Percentiles rank a stretch among this genome's conserved stretches.
Conservation (phyloP, 2,888 invertebrate species). For the Lithophane semibrunnea region DNA sequence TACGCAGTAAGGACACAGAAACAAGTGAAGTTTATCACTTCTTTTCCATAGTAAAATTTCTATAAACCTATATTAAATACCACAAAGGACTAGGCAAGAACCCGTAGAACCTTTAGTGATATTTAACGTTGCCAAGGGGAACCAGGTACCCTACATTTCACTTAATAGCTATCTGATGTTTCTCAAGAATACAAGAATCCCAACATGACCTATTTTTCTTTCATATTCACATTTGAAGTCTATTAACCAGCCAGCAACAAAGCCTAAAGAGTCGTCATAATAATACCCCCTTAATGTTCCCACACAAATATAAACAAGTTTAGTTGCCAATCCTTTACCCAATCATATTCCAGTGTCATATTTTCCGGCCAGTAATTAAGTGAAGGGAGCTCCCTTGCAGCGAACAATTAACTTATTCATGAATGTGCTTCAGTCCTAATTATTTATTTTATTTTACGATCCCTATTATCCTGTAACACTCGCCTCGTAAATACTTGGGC, state of each 20-base stretch:
- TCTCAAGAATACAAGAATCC: slow-evolving; percentile 18
- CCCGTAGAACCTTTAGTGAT: neutral
- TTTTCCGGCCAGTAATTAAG: slow-evolving; percentile 81
- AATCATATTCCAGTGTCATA: slow-evolving; percentile 76
- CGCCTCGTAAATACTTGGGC: slow-evolving; percentile 85
- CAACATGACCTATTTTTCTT: neutral
- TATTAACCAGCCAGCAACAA: slow-evolving; percentile 15
- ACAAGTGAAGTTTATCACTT: neutral
- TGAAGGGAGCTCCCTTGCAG: slow-evolving; percentile 75
- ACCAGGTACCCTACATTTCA: slow-evolving; percentile 1
- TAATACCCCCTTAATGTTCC: slow-evolving; percentile 21
- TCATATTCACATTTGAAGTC: neutral
- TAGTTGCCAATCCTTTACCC: slow-evolving; percentile 65
- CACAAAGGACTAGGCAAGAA: neutral
- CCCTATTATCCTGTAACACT: slow-evolving; percentile 85
- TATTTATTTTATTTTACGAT: slow-evolving; percentile 90
- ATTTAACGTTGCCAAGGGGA: slow-evolving; percentile 19
- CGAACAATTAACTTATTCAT: slow-evolving; percentile 88
- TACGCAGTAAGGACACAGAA: neutral
- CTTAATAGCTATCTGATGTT: slow-evolving; percentile 40
- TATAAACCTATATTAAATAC: neutral
- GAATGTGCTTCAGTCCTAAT: slow-evolving; percentile 84
- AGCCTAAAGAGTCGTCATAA: slow-evolving; percentile 11
- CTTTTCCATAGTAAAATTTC: neutral
- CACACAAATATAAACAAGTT: slow-evolving; percentile 57